Conservation (phyloP, 2,888 invertebrate species). For the Morinoia aosen region DNA sequence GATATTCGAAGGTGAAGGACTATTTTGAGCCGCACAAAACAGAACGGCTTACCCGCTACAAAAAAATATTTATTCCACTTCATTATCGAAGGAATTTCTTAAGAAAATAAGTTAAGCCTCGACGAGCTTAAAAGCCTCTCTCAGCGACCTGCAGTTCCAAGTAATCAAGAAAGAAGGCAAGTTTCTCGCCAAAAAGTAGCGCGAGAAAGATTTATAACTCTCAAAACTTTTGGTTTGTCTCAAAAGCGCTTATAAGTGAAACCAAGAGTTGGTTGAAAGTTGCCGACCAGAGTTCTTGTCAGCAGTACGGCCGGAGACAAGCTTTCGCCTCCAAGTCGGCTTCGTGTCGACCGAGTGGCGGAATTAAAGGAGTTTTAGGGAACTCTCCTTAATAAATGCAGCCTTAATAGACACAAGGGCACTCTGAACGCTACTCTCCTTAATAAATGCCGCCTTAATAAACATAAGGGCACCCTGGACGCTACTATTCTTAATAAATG, state of each 20-base stretch:
- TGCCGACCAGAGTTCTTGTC: slow-evolving; percentile 14
- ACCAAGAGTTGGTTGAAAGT: slow-evolving; percentile 20
- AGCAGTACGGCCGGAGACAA: background rate
- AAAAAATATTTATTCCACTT: background rate
- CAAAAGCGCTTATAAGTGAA: slow-evolving; percentile 43
- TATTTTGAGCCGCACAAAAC: background rate
- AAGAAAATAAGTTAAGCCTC: background rate
- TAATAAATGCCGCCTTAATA: too few relatives aligned
- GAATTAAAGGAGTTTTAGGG: background rate
- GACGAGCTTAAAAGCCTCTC: background rate
- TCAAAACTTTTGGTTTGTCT: slow-evolving; percentile 38
- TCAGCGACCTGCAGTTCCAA: background rate
- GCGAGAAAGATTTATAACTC: slow-evolving; percentile 38
- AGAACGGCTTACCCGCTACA: background rate
- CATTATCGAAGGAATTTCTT: background rate
- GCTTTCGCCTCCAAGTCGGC: background rate
- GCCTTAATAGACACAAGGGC: too few relatives aligned
- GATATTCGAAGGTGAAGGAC: background rate
- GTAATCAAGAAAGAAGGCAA: slow-evolving; percentile 24
- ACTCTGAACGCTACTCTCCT: too few relatives aligned
- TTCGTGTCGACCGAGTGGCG: background rate
- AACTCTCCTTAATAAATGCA: too few relatives aligned
- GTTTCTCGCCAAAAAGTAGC: background rate
- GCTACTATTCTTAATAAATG: too few relatives aligned
- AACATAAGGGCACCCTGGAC: too few relatives aligned